Conservation (phyloP, 2,888 invertebrate species). For the Laothoe populi region DNA sequence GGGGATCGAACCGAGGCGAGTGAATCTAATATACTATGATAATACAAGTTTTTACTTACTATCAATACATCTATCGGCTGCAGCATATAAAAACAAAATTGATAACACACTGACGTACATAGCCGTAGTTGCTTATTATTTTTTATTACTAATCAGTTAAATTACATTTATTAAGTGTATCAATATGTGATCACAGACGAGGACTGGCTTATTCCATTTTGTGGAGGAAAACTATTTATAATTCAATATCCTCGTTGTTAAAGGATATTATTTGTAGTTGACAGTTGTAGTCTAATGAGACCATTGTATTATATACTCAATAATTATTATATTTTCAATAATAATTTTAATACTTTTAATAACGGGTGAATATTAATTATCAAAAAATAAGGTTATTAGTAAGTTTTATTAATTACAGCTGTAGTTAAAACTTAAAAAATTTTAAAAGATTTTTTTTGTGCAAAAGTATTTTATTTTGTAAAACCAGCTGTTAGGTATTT, state of each 20-base stretch:
- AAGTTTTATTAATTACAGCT: too few relatives aligned
- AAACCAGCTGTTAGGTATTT: too few relatives aligned
- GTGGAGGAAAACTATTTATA: conserved; percentile 4
- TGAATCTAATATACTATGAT: background rate
- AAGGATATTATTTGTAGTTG: background rate
- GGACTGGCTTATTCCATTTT: background rate
- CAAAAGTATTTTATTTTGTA: too few relatives aligned
- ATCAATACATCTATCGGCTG: background rate
- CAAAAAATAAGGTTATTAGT: too few relatives aligned
- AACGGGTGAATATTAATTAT: too few relatives aligned
- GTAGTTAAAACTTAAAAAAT: too few relatives aligned
- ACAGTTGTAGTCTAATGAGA: conserved; percentile 61
- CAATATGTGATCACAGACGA: background rate
- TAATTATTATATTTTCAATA: too few relatives aligned
- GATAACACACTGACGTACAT: background rate
- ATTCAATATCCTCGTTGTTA: conserved; percentile 3
- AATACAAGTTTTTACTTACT: background rate
- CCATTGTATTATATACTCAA: background rate
- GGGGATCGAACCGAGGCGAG: too few relatives aligned
- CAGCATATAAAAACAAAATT: background rate
- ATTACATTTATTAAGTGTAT: background rate
- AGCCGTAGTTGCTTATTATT: too few relatives aligned
- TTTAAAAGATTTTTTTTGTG: too few relatives aligned
- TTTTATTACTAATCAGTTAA: too few relatives aligned
- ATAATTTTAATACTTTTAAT: too few relatives aligned